Base-by-base conservation (phyloP, 2,797 vertebrate species). In the Streptopelia turtur region DNA sequence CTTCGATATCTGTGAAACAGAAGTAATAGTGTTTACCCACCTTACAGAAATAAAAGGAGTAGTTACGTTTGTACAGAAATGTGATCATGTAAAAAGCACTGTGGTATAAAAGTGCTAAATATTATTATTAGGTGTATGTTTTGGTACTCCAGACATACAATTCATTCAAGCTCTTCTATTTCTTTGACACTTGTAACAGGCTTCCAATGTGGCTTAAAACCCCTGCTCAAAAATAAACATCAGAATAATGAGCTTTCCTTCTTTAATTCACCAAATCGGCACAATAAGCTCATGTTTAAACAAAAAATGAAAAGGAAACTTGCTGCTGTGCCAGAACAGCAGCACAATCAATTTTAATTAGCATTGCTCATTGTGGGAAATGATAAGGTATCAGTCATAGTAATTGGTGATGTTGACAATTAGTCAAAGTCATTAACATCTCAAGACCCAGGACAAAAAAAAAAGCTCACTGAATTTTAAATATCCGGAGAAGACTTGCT, bases 281-380 rank as follows among this genome's bases (percentile, higher is more conserved):
- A 95, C 95, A 98, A 95, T 96, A 97, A 96, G 85, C 95, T 97
- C 96, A 94, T 96, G 96, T 97, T 98, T 97, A 96, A 96, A 97
- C 96, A 96, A 90, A 94, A 96, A 97, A 93, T 90, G 92, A 96
- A 94, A 76, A 86, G 70, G 74, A 72, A 92, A 96, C 96, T 97
- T 93, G 96, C 97, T 95, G 97, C 96, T 97, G 97, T 95, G 96
- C 92, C 97, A 98, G 97, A 98, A 96, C 97, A 97, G 95, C 91
- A 97, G 96, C 77, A 97, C 96, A 98, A 98, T 98, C 98, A 97
- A 98, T 98, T 98, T 98, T 98, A 98, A 98, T 98, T 98, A 98
- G 97, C 96, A 98, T 97, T 98, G 97, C 97, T 98, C 97, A 97
- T 97, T 98, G 96, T 98, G 96, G 96, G 92, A 98, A 98, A 98